Conservation (phyloP, 2,888 invertebrate genomes). For the Cataglyphis rosenhaueri region DNA sequence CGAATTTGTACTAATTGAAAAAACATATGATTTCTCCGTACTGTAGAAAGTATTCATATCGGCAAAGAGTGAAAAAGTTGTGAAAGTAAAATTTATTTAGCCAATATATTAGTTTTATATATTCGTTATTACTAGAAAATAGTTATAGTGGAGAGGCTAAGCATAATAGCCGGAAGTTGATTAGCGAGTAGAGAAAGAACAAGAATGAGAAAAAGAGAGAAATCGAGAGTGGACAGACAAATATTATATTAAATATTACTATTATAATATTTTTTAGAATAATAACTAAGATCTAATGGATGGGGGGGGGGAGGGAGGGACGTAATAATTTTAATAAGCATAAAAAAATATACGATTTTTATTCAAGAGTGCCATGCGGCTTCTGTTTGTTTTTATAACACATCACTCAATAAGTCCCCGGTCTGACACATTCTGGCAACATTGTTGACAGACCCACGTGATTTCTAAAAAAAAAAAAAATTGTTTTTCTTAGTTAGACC, state of each 20-base stretch:
- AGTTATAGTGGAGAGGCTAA: not conserved
- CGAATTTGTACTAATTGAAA: slow-evolving; percentile 8
- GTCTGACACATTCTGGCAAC: no score
- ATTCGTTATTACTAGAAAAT: slow-evolving; percentile 2
- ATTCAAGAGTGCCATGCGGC: no score
- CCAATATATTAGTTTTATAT: slow-evolving; percentile 5
- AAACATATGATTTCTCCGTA: slow-evolving; percentile 40
- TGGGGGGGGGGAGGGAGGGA: rapidly evolving
- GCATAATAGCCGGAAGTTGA: not conserved
- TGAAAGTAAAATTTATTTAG: slow-evolving; percentile 33
- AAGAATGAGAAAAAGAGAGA: not conserved
- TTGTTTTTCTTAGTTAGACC: no score
- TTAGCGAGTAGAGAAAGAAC: not conserved
- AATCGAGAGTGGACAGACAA: not conserved
- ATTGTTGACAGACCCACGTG: no score
- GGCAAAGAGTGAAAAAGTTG: slow-evolving; percentile 8
- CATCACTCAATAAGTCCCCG: no score
- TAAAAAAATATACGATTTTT: not conserved
- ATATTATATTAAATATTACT: not conserved
- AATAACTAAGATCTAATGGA: not conserved
- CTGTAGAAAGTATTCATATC: slow-evolving; percentile 48
- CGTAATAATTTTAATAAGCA: not conserved
- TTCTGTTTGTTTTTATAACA: no score
- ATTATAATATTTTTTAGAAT: not conserved
- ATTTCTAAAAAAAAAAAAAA: no score